A percentile compares a stretch with the other conserved stretches of the same genome.
phyloP scores from a whole-genome alignment of 2,797 vertebrate species.

The Pogoniulus pusillus region DNA sequence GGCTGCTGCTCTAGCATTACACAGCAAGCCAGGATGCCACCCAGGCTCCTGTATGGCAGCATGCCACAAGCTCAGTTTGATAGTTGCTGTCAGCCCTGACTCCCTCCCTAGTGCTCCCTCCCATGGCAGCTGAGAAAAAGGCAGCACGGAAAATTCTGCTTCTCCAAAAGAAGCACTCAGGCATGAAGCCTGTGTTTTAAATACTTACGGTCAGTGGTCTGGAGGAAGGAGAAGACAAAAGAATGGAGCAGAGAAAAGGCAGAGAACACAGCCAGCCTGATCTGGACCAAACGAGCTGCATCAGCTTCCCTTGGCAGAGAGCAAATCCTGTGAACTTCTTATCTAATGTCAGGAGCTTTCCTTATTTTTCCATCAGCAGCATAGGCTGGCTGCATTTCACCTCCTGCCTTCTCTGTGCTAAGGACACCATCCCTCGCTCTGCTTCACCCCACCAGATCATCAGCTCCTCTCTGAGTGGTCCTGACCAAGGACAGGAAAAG shows the following conservation, averaged over 20 bases:
- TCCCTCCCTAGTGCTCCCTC: not conserved
- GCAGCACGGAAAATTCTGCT: slow-evolving; percentile 1
- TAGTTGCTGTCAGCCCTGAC: not conserved
- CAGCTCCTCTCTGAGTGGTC: not conserved
- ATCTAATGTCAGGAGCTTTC: not conserved
- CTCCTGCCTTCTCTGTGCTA: not conserved
- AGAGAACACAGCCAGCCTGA: not conserved
- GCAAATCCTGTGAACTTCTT: not conserved
- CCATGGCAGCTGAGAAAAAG: not conserved
- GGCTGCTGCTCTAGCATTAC: not conserved
- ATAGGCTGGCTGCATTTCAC: not conserved
- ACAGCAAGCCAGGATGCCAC: not conserved
- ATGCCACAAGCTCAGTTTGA: not conserved
- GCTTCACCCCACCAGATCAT: not conserved
- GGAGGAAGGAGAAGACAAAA: not conserved
- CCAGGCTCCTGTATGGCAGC: not conserved
- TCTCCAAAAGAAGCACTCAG: not conserved
- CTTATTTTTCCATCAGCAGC: not conserved
- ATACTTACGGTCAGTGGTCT: not conserved
- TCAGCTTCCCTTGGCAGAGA: not conserved
- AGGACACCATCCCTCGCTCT: not conserved
- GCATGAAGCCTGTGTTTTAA: not conserved
- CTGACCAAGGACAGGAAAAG: not conserved
- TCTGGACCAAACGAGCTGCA: not conserved
- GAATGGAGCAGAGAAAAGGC: not conserved